Evolutionary conservation across 2,797 vertebrate genomes (phyloP), one percentile per base, ranked within the genome.

Genomic region (Pygocentrus nattereri): DNA sequence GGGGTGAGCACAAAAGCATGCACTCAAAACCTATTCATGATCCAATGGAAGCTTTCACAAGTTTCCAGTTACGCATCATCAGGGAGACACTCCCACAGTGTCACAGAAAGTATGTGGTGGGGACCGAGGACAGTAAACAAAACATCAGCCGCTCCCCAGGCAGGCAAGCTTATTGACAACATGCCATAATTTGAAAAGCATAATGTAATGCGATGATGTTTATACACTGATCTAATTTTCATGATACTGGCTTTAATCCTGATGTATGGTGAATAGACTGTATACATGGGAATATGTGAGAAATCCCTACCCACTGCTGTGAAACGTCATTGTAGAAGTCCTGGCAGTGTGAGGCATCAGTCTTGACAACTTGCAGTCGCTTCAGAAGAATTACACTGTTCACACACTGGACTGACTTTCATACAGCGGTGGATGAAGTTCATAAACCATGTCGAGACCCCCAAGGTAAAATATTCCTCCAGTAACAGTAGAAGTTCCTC

Each of bases 51-150:
- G 10, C 38, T 44, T 56, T 21, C 6, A 12, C 41, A 27, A 59
- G 6, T 79, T 73, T 80, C 59, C 59, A 64, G 5, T 19, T 38
- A 13, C 30, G 18, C 5, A 34, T 56, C 70, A 73, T 68, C 49
- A 12, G 16, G n/a, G 5, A 41, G 59, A 73, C 58, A 72, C 59
- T 54, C 59, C 31, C 8, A 8, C 31, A 38, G 7, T 70, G 12
- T 69, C 10, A 47, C 11, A 13, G 5, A 15, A 69, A 10, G 18
- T 6, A 27, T 16, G 44, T 11, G 1, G 52, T 21, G 19, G 47
- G 52, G n/a, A n/a, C 47, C 52, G 69, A 52, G 31, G 52, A 30
- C 44, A 70, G 50, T 18, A 31, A 7, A 18, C 41, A 3, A 18
- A 41, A 49, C 12, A 18, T 13, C 5, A 30, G 34, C 19, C 34